phyloP scores from a whole-genome alignment of 2,888 invertebrate genomes.

The Dimorphilus gyrociliatus region DNA sequence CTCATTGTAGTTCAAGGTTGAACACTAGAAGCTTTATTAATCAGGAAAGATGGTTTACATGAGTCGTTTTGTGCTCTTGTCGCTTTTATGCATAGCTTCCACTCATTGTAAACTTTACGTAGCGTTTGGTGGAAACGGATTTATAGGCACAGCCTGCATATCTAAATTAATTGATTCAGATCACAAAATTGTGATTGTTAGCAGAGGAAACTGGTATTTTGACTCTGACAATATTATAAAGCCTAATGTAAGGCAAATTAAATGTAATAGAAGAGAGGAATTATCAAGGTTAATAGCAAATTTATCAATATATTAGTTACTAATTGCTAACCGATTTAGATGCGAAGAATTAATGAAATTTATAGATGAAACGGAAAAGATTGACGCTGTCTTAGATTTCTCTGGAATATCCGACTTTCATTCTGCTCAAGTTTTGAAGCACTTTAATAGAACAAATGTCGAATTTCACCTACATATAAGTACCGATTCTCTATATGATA shows the following conservation, averaged over 20 bases:
- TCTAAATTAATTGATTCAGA: conserved; percentile 23
- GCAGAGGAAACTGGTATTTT: conserved; percentile 40
- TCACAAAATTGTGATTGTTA: conserved; percentile 31
- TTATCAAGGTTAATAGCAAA: too few species aligned
- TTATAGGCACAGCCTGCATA: conserved; percentile 37
- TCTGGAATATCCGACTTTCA: too few species aligned
- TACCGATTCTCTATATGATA: conserved; percentile 41
- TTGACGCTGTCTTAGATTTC: conserved; percentile 40
- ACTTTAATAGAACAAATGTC: conserved; percentile 23
- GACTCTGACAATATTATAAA: conserved; percentile 23
- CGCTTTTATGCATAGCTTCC: too few species aligned
- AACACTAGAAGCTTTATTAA: too few species aligned
- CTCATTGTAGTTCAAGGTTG: too few species aligned
- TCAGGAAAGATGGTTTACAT: too few species aligned
- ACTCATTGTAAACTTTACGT: too few species aligned
- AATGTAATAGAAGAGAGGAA: conserved; percentile 33
- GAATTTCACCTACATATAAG: conserved; percentile 39
- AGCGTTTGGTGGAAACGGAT: conserved; percentile 41
- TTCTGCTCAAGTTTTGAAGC: too few species aligned
- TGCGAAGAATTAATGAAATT: conserved; percentile 20
- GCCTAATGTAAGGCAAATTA: conserved; percentile 22
- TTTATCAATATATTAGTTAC: conserved; percentile 4
- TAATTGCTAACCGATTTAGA: too few species aligned
- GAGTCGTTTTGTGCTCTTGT: too few species aligned
- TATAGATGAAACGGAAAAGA: conserved; percentile 13